Evolutionary conservation across 2,888 invertebrate species (phyloP), one percentile per base, ranked within the genome.

Genomic region (Camponotus fellah): DNA sequence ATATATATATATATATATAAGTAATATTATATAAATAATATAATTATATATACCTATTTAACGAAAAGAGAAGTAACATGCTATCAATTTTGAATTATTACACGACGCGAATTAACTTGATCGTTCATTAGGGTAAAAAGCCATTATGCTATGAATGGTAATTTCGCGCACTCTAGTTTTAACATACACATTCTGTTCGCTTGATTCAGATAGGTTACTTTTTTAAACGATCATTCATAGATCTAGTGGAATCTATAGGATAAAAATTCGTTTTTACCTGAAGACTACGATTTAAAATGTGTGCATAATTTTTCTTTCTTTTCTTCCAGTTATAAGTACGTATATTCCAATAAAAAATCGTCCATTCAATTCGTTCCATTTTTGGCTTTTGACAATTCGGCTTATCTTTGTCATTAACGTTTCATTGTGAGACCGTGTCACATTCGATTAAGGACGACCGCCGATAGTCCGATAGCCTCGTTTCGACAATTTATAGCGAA

Each of bases 401-500:
- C 69, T 80, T 80, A 80, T 80, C 79, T 71, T 80, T n/a, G 46
- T 80, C 79, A 80, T 80, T 80, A 80, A 80, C 60, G 79, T 80
- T 17, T 69, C n/a, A 80, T 80, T 80, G 71, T 80, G 71, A 69
- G 60, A 49, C 69, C 60, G 71, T 49, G 71, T 62, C 60, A 37
- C 71, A 60, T 71, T 49, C 71, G 79, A 80, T 80, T 80, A 80
- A 71, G 71, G 79, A 80, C 79, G 37, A 60, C 17, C 46, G 60
- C 60, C 26, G 79, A 79, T 79, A 69, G 43, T 49, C 71, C 71
- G 71, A 71, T 80, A 80, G 37, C 60, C 79, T 71, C 79, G 60
- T 80, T 71, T 49, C 60, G 71, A 69, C 71, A 62, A 71, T 80
- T 80, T 80, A 80, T 60, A 60, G 71, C 60, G 71, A 71, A 21